Percentiles rank a stretch among this genome's conserved stretches.
Conservation (phyloP, 2,797 vertebrate genomes). For the Coranthus polyacanthus region DNA sequence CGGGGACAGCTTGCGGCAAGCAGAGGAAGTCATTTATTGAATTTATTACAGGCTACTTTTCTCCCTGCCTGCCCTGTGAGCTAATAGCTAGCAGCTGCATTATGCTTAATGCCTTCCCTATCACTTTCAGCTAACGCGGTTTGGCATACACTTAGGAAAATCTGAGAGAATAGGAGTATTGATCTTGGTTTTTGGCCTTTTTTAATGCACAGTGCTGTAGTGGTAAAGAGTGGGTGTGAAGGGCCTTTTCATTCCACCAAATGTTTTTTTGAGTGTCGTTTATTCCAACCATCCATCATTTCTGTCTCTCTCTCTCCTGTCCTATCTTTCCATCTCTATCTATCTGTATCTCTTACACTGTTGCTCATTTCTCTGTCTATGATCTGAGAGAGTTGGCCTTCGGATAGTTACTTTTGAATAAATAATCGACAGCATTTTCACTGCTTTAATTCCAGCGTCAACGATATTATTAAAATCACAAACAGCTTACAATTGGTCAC, state of each 20-base stretch:
- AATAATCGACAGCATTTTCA: too few species aligned
- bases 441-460: too few species aligned
- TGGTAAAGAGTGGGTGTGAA: slow-evolving; percentile 57
- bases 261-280: slow-evolving; percentile 60
- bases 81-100: slow-evolving; percentile 65
- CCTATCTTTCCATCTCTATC: slow-evolving; percentile 12
- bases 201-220: slow-evolving; percentile 50
- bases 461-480: too few species aligned
- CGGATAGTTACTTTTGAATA: too few species aligned
- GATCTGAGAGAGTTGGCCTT: too few species aligned
- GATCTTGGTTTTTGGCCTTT: slow-evolving; percentile 60
- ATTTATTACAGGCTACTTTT: slow-evolving; percentile 59
- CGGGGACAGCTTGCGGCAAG: slow-evolving; percentile 49
- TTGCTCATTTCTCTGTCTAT: slow-evolving; percentile 38
- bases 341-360: slow-evolving; percentile 14
- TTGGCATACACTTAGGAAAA: slow-evolving; percentile 69
- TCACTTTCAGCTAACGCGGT: slow-evolving; percentile 68
- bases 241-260: slow-evolving; percentile 57
- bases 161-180: slow-evolving; percentile 65
- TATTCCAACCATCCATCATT: slow-evolving; percentile 48
- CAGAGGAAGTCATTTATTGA: slow-evolving; percentile 63
- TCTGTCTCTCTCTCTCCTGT: slow-evolving; percentile 20
- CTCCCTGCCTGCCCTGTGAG: slow-evolving; percentile 46
- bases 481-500: too few species aligned
- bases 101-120: slow-evolving; percentile 64